phyloP scores from a whole-genome alignment of 2,113 vertebrate species.

The Corythoichthys haematopterus region DNA sequence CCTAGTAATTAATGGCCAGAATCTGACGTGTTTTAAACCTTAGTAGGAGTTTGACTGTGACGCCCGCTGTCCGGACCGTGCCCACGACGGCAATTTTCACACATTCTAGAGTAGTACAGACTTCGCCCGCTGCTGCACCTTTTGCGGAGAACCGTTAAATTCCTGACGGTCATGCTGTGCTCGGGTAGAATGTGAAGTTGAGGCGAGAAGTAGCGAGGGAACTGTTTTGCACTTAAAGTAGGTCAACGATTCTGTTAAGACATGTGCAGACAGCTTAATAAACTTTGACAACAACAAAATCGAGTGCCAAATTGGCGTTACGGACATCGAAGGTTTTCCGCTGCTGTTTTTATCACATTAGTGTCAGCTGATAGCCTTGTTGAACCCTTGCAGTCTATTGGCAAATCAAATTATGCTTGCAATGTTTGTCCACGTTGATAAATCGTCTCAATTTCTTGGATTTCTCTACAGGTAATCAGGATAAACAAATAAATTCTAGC shows the following conservation, averaged over 20 bases:
- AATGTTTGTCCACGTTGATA: neutral
- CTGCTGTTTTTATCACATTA: neutral
- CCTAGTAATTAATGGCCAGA: too few species aligned
- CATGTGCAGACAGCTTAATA: neutral
- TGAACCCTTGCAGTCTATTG: neutral
- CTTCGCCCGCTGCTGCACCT: conserved; percentile 22
- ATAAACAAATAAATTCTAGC: neutral
- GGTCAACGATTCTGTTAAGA: neutral
- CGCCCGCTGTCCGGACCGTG: too few species aligned
- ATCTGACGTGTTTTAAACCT: too few species aligned
- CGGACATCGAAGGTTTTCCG: neutral
- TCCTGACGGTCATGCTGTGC: conserved; percentile 43
- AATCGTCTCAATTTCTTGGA: neutral
- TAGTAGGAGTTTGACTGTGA: too few species aligned
- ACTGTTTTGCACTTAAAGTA: neutral
- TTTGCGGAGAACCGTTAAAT: conserved; percentile 41
- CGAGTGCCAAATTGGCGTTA: neutral
- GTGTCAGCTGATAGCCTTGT: neutral
- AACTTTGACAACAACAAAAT: neutral
- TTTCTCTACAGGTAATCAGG: neutral
- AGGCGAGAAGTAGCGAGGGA: conserved; percentile 28
- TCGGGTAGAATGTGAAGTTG: conserved; percentile 40
- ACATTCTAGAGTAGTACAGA: neutral
- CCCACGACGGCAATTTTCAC: neutral
- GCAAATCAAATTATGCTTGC: neutral